phyloP scores from a whole-genome alignment of 2,113 vertebrate genomes.

The Sander lucioperca region DNA sequence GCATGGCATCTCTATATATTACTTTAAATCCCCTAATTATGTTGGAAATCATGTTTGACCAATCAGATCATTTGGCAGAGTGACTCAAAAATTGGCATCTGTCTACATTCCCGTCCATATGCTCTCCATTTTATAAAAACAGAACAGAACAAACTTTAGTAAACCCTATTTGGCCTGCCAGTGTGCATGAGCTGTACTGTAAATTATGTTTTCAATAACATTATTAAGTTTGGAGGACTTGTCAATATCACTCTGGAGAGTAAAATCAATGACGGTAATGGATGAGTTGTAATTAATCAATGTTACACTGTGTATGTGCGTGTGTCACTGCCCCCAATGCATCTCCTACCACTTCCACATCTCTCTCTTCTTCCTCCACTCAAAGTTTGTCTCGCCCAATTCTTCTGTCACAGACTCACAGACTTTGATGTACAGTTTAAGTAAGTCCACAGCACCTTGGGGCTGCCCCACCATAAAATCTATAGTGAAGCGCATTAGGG shows the following conservation, averaged over 20 bases:
- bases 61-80: slow-evolving; percentile 22
- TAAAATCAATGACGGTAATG: slow-evolving; percentile 35
- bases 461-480: slow-evolving; percentile 41
- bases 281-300: slow-evolving; percentile 38
- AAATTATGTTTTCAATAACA: slow-evolving; percentile 37
- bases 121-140: background rate
- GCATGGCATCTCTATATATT: background rate
- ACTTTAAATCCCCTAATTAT: slow-evolving; percentile 9
- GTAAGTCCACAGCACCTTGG: slow-evolving; percentile 29
- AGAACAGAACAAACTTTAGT: background rate
- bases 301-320: slow-evolving; percentile 6
- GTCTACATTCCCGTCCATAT: background rate
- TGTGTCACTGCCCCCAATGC: background rate
- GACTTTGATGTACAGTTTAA: slow-evolving; percentile 55
- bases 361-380: slow-evolving; percentile 15
- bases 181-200: slow-evolving; percentile 12
- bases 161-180: slow-evolving; percentile 1
- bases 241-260: slow-evolving; percentile 35
- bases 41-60: slow-evolving; percentile 15
- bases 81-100: background rate
- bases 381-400: slow-evolving; percentile 25
- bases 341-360: background rate
- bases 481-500: slow-evolving; percentile 16
- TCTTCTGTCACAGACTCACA: slow-evolving; percentile 31
- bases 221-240: slow-evolving; percentile 29